phyloP scores from a whole-genome alignment of 2,113 vertebrate genomes.

The Oryzias woworae region DNA sequence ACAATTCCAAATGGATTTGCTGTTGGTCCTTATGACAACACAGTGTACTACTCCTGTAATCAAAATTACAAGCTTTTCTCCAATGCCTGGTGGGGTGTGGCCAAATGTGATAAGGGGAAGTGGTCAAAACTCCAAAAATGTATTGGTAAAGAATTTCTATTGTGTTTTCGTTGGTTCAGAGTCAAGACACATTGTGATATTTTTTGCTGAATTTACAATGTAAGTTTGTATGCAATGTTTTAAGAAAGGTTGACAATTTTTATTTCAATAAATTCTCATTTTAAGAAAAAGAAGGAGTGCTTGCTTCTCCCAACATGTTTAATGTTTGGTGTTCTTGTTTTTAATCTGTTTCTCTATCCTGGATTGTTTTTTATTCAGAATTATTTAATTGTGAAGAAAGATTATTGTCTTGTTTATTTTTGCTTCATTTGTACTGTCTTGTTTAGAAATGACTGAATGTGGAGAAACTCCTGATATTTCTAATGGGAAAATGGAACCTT shows the following conservation, averaged over 20 bases:
- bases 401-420: not conserved
- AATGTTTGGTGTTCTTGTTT: no score
- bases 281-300: no score
- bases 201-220: not conserved
- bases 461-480: slow-evolving; percentile 33
- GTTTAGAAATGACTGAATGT: slow-evolving; percentile 29
- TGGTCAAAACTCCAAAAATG: slow-evolving; percentile 14
- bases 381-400: no score
- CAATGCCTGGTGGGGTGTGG: slow-evolving; percentile 53
- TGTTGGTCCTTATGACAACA: not conserved
- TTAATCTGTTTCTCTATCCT: no score
- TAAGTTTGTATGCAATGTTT: not conserved
- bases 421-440: not conserved
- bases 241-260: no score
- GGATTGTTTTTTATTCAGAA: no score
- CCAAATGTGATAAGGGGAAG: not conserved
- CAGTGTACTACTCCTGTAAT: slow-evolving; percentile 43
- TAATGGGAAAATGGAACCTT: accelerated
- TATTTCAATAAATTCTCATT: no score
- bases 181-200: accelerated
- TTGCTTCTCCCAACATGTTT: no score
- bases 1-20: slow-evolving; percentile 11
- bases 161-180: not conserved
- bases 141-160: slow-evolving; percentile 52
- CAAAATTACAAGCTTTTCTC: slow-evolving; percentile 23